Evolutionary conservation across 2,888 invertebrate species (phyloP).

Genomic region (Notodonta ziczac): DNA sequence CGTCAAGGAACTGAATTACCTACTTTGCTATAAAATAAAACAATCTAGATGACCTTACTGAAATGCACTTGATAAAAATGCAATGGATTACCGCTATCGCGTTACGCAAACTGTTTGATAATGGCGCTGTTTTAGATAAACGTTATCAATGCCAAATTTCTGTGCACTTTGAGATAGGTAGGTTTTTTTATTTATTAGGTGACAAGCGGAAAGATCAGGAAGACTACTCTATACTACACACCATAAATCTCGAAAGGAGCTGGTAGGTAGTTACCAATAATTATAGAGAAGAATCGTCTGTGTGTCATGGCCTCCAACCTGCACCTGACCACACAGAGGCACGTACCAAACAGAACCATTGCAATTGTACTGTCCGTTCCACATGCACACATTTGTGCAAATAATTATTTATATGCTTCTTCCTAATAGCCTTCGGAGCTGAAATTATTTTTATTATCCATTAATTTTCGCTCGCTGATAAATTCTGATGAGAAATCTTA

Average conservation of each 20-base stretch:
- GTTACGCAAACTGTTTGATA: conserved; percentile 21
- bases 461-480: not conserved
- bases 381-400: conserved; percentile 26
- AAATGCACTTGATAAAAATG: conserved; percentile 43
- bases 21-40: conserved; percentile 15
- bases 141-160: not conserved
- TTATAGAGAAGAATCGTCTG: conserved; percentile 7
- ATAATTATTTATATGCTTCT: conserved; percentile 17
- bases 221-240: not conserved
- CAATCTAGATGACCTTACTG: conserved; percentile 36
- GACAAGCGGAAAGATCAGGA: not conserved
- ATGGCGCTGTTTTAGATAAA: conserved; percentile 25
- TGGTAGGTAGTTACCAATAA: not conserved
- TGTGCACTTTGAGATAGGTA: not conserved
- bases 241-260: not conserved
- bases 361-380: conserved; percentile 22
- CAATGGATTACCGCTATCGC: conserved; percentile 32
- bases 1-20: conserved; percentile 23
- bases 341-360: conserved; percentile 13
- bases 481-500: not conserved
- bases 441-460: not conserved
- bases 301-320: conserved; percentile 6
- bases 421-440: conserved; percentile 1
- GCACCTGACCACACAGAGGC: conserved; percentile 23
- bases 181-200: not conserved